Evolutionary conservation across 1,140 invertebrate species (phyloP), one percentile per base, ranked within the genome.

Genomic region (Aphis craccivora): DNA sequence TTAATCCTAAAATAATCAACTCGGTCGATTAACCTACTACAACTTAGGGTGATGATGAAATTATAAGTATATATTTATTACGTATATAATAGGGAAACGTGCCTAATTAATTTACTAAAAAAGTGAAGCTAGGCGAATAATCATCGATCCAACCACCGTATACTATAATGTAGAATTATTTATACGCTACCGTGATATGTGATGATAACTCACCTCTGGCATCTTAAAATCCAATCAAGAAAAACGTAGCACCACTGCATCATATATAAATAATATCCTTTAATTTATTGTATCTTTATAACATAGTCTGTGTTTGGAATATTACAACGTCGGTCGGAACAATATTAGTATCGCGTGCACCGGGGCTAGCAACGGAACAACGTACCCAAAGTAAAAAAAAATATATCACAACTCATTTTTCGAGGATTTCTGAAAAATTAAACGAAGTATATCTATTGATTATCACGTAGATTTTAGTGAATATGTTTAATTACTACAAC

Each of bases 201-300:
- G 60, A 76, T 76, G 60, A 76, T 76, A 76, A 76, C 60, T 76
- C 30, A 76, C 60, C 60, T 76, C 60, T n/a, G n/a, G n/a, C 60
- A 76, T 76, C 60, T 76, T 76, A 35, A 35, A 76, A 76, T 76
- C 60, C 60, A 76, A 76, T 76, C 60, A 76, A 30, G 60, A 76
- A 76, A 76, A 76, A 76, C n/a, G 60, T 76, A 76, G 30, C 60
- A n/a, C 60, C 60, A 76, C n/a, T n/a, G 60, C n/a, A 30, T 18
- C n/a, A 11, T 76, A 76, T 76, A 76, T n/a, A 1, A 20, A 48
- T 48, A 11, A 45, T 45, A 76, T n/a, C 60, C 30, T 6, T 76
- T 76, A 76, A 76, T 76, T n/a, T 76, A 76, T 20, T n/a, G 60
- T n/a, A 14, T 76, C 14, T 76, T 18, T 76, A 51, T 60, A 67